phyloP scores from a whole-genome alignment of 2,797 vertebrate species.

The Euthynnus affinis region DNA sequence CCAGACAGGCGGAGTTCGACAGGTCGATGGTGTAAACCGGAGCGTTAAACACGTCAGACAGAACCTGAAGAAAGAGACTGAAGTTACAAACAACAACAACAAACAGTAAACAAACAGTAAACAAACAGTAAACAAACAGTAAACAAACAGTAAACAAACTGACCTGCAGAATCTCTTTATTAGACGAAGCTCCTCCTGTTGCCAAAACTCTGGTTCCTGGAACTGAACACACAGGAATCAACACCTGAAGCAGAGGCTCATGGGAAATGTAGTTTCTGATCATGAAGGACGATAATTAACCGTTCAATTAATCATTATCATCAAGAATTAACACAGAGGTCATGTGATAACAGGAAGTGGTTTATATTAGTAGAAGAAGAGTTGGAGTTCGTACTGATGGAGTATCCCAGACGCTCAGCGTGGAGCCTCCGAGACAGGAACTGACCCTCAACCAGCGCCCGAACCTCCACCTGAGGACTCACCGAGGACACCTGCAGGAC shows the following conservation, averaged over 20 bases:
- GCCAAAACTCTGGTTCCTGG: conserved; percentile 92
- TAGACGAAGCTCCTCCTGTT: conserved; percentile 94
- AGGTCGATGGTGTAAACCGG: conserved; percentile 93
- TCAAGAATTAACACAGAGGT: too few relatives aligned
- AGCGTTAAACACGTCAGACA: conserved; percentile 92
- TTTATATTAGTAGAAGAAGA: background rate
- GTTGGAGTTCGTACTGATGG: conserved; percentile 87
- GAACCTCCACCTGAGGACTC: conserved; percentile 88
- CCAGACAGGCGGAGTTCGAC: conserved; percentile 92
- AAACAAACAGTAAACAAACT: background rate
- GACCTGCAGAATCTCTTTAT: conserved; percentile 93
- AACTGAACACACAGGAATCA: conserved; percentile 81
- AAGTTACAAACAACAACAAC: too few relatives aligned
- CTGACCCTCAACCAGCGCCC: conserved; percentile 95
- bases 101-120: too few relatives aligned
- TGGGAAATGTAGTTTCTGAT: too few relatives aligned
- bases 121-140: too few relatives aligned
- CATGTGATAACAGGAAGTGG: too few relatives aligned
- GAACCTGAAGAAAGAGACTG: conserved; percentile 82
- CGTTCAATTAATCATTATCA: too few relatives aligned
- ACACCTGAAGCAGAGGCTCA: too few relatives aligned
- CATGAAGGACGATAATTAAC: too few relatives aligned
- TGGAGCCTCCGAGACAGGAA: conserved; percentile 95
- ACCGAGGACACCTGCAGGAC: conserved; percentile 86
- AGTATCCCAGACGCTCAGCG: conserved; percentile 93